Base-by-base conservation (phyloP, 2,113 vertebrate species). In the Meleagris gallopavo region DNA sequence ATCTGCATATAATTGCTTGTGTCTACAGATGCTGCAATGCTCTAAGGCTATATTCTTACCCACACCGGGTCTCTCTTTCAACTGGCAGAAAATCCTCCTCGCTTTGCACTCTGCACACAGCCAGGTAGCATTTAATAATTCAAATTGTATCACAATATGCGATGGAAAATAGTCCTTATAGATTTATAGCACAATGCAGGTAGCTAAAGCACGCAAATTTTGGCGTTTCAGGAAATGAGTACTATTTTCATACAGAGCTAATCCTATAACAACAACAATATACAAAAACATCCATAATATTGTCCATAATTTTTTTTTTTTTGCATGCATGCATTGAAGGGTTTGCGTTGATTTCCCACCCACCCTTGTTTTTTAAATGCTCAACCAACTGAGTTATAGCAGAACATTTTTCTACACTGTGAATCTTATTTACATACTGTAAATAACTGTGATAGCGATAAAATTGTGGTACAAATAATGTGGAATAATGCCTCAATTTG, bases 391-490 rank as follows among this genome's bases (percentile, higher is more conserved):
- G 94, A 97, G 67, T 97, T 96, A 97, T 86, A 73, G 95, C 82
- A 87, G 86, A 93, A 94, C 89, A 94, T 97, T 97, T 72, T 94
- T 92, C 90, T 81, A 70, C 86, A 57, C 43, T 67, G 38, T 54
- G 70, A 87, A 91, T 82, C 90, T 96, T 95, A 96, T 97, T 97
- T 97, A 94, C 96, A 97, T 97, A 94, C 89, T 89, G 94, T 96
- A 96, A 95, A 97, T 97, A 97, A 97, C 93, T 61, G 62, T 74
- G 95, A 95, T 91, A 65, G 86, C 79, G 94, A 96, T 95, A 97
- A 97, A 97, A 95, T 84, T 90, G 83, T 92, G 77, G 82, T 86
- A 93, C 94, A 97, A 96, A 97, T 96, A 96, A 95, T 75, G 13
- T 93, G 89, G 96, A 97, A 95, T 96, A 97, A 95, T 94, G 95